phyloP scores from a whole-genome alignment of 2,797 vertebrate genomes.

The Sebastes oblongus region DNA sequence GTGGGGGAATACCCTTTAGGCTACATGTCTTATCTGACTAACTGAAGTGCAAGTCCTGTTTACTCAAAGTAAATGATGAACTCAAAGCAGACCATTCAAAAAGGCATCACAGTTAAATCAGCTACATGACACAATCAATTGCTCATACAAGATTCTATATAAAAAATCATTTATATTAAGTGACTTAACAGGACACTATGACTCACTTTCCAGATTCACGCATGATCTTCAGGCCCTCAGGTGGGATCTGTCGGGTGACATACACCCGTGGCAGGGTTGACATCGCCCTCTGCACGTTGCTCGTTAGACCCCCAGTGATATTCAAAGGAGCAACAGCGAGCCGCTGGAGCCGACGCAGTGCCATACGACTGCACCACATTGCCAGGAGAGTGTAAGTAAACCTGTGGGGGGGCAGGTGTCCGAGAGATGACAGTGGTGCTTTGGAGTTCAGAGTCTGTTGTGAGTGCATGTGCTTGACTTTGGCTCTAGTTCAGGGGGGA shows the following conservation, averaged over 20 bases:
- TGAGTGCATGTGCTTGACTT: conserved; percentile 31
- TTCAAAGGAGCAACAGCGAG: conserved; percentile 60
- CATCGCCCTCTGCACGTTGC: conserved; percentile 67
- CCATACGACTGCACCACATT: conserved; percentile 80
- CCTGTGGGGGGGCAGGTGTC: conserved; percentile 13
- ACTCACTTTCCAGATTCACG: conserved; percentile 84
- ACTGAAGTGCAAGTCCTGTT: conserved; percentile 43
- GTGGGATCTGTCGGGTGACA: conserved; percentile 83
- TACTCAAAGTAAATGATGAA: conserved; percentile 67
- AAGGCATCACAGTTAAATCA: not conserved
- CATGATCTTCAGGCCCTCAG: conserved; percentile 82
- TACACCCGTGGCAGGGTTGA: conserved; percentile 79
- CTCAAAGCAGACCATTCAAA: conserved; percentile 22
- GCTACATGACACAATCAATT: too few relatives aligned
- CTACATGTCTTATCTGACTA: conserved; percentile 41
- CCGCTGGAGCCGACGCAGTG: conserved; percentile 71
- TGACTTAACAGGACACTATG: not conserved
- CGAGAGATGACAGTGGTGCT: conserved; percentile 39
- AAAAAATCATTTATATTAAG: not conserved
- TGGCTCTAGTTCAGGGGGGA: conserved; percentile 66
- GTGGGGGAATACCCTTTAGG: conserved; percentile 5
- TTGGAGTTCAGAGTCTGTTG: conserved; percentile 49
- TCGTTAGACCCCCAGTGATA: conserved; percentile 27
- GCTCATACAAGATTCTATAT: not conserved
- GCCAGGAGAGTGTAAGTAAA: conserved; percentile 16